phyloP scores from a whole-genome alignment of 2,797 vertebrate genomes.

The Odontamblyopus lacepedii region DNA sequence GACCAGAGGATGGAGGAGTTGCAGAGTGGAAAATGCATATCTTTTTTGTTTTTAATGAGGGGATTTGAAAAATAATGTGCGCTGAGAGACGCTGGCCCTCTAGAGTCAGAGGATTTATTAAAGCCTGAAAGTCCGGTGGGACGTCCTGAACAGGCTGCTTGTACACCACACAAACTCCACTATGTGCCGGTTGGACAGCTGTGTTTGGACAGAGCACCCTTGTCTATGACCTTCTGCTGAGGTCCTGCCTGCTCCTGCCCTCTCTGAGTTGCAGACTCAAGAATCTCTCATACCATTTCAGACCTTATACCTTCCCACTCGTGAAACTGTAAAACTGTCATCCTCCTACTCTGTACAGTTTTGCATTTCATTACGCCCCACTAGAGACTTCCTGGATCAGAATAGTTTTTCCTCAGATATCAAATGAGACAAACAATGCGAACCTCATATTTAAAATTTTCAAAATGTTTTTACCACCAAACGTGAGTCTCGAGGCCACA shows the following conservation, averaged over 20 bases:
- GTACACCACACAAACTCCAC: conserved; percentile 30
- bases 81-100: conserved; percentile 68
- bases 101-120: conserved; percentile 66
- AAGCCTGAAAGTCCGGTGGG: conserved; percentile 43
- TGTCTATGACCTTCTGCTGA: conserved; percentile 64
- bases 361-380: conserved; percentile 43
- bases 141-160: conserved; percentile 43
- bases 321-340: conserved; percentile 8
- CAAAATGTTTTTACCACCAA: too few relatives aligned
- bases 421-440: too few relatives aligned
- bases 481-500: too few relatives aligned
- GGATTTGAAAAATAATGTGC: conserved; percentile 71
- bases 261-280: conserved; percentile 28
- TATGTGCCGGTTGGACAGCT: conserved; percentile 62
- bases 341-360: conserved; percentile 38
- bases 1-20: conserved; percentile 21
- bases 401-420: conserved; percentile 6
- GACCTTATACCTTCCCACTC: conserved; percentile 8
- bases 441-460: too few relatives aligned
- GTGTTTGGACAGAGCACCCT: conserved; percentile 75
- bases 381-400: neutral
- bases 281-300: conserved; percentile 32
- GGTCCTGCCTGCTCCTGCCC: conserved; percentile 25
- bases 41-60: conserved; percentile 56
- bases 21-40: conserved; percentile 52